Conservation (phyloP, 2,888 invertebrate species). For the Rugalucina vietnamica region DNA sequence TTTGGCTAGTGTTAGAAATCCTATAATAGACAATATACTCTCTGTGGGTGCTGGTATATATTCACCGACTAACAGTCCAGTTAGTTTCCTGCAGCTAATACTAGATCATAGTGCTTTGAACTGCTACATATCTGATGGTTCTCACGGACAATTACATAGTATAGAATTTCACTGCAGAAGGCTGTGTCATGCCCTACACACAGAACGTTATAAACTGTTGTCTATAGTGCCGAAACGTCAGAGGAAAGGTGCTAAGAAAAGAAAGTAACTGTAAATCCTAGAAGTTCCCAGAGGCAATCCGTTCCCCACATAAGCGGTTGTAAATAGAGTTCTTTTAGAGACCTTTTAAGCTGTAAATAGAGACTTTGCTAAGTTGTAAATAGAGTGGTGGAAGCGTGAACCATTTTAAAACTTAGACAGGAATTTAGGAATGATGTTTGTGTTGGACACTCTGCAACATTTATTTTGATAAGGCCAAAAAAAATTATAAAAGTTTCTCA, state of each 20-base stretch:
- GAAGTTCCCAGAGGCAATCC: neutral
- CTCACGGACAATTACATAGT: neutral
- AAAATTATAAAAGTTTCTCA: no score
- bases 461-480: no score
- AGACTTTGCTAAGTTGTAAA: neutral
- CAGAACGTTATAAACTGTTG: neutral
- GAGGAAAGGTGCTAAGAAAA: no score
- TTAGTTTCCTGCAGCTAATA: neutral
- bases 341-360: neutral
- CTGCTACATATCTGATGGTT: neutral
- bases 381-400: neutral
- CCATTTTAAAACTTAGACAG: neutral
- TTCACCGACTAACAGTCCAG: neutral
- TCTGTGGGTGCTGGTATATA: neutral
- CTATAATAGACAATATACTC: neutral
- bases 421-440: no score
- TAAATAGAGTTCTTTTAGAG: neutral
- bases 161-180: neutral
- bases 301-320: neutral
- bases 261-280: neutral
- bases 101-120: conserved; percentile 1
- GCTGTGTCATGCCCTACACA: neutral
- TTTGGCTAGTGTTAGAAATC: conserved; percentile 1
- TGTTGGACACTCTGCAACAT: no score
- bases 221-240: neutral